Evolutionary conservation across 2,797 vertebrate genomes (phyloP).

Genomic region (Sebastes wilsoni): DNA sequence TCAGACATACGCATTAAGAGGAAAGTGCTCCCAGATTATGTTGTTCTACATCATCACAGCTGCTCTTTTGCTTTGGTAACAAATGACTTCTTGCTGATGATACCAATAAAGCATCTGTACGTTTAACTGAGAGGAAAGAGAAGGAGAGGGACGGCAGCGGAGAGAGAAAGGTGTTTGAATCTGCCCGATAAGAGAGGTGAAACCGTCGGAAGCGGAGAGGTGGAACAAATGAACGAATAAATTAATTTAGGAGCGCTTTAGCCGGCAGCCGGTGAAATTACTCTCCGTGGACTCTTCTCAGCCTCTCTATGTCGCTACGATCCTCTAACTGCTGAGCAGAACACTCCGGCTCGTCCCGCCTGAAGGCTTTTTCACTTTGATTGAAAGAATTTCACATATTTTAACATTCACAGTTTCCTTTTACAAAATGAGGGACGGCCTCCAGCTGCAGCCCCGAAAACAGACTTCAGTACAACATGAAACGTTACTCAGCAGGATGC

Average conservation of each 20-base stretch:
- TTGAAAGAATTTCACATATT: background rate
- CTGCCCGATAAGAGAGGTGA: slow-evolving; percentile 23
- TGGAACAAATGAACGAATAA: slow-evolving; percentile 21
- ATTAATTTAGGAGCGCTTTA: slow-evolving; percentile 12
- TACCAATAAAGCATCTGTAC: background rate
- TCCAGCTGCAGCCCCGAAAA: background rate
- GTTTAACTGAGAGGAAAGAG: background rate
- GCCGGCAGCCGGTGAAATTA: background rate
- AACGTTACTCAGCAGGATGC: background rate
- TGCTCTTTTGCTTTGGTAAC: background rate
- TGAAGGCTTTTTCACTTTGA: slow-evolving; percentile 5
- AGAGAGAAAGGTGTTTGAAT: background rate
- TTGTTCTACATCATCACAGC: background rate
- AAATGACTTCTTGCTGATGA: background rate
- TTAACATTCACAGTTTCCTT: background rate
- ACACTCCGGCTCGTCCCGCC: background rate
- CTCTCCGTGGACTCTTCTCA: slow-evolving; percentile 8
- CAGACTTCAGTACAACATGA: background rate
- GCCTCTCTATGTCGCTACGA: background rate
- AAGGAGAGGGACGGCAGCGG: background rate
- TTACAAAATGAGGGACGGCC: background rate
- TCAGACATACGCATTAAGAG: background rate
- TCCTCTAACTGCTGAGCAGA: slow-evolving; percentile 14
- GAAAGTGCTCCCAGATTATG: background rate
- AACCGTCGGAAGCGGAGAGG: background rate